These are phyloP conservation scores for Sarcophaga subvicina DNA, from an alignment of 2,888 invertebrate genomes.

Conservation along the genomic window DNA sequence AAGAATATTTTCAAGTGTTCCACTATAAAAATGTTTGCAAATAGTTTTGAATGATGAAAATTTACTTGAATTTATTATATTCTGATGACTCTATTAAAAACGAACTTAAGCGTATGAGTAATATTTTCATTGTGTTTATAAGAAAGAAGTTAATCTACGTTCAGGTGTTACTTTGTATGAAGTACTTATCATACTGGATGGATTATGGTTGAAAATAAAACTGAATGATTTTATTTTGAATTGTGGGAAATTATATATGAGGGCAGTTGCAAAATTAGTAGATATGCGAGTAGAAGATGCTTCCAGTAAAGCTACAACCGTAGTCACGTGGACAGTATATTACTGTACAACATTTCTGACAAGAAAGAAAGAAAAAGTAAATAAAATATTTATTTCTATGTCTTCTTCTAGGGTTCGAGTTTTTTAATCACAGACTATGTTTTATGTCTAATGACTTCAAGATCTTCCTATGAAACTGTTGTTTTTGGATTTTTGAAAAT, in stretches of 20 bases:
- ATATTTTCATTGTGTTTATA: neutral
- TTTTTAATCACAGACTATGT: too few species aligned
- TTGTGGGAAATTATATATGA: neutral
- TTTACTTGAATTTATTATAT: slow-evolving; percentile 20
- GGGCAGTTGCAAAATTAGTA: neutral
- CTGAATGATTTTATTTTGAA: neutral
- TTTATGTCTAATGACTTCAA: too few species aligned
- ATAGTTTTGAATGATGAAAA: slow-evolving; percentile 21
- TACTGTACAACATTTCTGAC: too few species aligned
- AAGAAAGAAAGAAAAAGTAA: too few species aligned
- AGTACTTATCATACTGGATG: neutral
- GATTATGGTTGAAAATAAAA: neutral
- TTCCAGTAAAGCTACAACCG: too few species aligned
- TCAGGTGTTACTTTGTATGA: neutral
- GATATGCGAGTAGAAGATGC: rapidly evolving
- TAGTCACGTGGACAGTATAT: too few species aligned
- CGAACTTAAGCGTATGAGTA: slow-evolving; percentile 18
- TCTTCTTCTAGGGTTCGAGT: too few species aligned
- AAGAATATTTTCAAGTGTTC: slow-evolving; percentile 32
- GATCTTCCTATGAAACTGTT: too few species aligned
- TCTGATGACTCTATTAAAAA: neutral
- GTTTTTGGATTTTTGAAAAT: too few species aligned
- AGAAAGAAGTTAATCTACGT: neutral
- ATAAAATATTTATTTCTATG: too few species aligned
- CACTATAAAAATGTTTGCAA: slow-evolving; percentile 40